Evolutionary conservation across 2,797 vertebrate genomes (phyloP), one percentile per base, ranked within the genome.

Genomic region (Pseudochaenichthys georgianus): DNA sequence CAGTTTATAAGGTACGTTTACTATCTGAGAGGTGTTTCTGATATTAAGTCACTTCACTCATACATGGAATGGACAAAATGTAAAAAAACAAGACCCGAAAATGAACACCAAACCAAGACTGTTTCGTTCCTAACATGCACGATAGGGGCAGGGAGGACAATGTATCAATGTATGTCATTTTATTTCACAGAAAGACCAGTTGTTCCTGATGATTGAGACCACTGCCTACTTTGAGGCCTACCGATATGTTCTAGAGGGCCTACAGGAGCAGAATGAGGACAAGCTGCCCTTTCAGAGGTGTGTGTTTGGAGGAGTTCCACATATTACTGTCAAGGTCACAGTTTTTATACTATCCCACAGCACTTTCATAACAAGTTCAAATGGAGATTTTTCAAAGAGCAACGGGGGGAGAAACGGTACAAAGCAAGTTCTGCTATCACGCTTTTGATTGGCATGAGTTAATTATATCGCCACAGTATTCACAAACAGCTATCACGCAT

Each of bases 211-310:
- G 98, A 95, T 98, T 43, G 98, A 99, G 88, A 98, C 97, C 60
- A 95, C 96, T 0, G 97, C 98, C 34, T 99, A 97, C 85, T 99
- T 99, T 87, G 98, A 99, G 83, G 98, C 97, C 61, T 99, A 98
- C 84, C 92, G 95, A 0, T 96, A 98, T 11, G 97, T 99, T 66
- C 86, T 99, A 0, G 96, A 98, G 78, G 98, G 97, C 9, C 90
- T 99, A 21, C 93, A 97, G 90, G 95, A 97, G 83, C 91, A 94
- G 79, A 74, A 72, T 16, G 95, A 94, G 73, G 93, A 95, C 42
- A 92, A 95, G 5, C 73, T 99, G 64, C 97, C 98, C 4, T 99
- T 99, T 89, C 96, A 97, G 90, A 97, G 95, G 93, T 41, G 17
- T 58, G 42, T 38, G 7, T 15, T 70, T 46, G 21, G 11, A 42